Evolutionary conservation across 1,140 invertebrate genomes (phyloP).

Genomic region (Diachasma alloeum): DNA sequence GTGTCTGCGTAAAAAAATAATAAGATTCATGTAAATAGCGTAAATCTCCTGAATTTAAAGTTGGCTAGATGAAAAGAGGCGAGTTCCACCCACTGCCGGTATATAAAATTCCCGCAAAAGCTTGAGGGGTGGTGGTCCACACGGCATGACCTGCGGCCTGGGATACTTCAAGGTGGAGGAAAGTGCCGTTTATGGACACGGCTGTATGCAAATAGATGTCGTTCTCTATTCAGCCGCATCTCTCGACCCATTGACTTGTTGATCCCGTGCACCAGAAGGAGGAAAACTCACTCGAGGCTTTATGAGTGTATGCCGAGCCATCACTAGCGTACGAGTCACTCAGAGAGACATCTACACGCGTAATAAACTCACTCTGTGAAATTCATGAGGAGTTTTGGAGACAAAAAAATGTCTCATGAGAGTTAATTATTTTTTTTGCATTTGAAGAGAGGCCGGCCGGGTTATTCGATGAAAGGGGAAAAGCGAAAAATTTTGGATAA

Average conservation of each 20-base stretch:
- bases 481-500: no score
- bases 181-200: conserved; percentile 25
- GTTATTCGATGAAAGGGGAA: no score
- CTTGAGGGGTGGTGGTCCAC: neutral
- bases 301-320: neutral
- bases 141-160: neutral
- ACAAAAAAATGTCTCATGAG: no score
- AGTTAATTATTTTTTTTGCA: no score
- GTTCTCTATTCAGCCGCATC: conserved; percentile 25
- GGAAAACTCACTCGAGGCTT: neutral
- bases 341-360: neutral
- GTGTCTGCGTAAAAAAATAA: neutral
- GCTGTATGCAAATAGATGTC: conserved; percentile 31
- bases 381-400: neutral
- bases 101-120: neutral
- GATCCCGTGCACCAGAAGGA: conserved; percentile 10
- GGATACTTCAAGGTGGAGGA: neutral
- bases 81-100: neutral
- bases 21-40: neutral
- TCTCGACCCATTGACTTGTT: conserved; percentile 28
- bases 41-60: neutral
- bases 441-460: no score
- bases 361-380: neutral
- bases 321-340: neutral
- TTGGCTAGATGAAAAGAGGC: neutral